Evolutionary conservation across 2,797 vertebrate genomes (phyloP).

Genomic region (Hoplostethus atlanticus): DNA sequence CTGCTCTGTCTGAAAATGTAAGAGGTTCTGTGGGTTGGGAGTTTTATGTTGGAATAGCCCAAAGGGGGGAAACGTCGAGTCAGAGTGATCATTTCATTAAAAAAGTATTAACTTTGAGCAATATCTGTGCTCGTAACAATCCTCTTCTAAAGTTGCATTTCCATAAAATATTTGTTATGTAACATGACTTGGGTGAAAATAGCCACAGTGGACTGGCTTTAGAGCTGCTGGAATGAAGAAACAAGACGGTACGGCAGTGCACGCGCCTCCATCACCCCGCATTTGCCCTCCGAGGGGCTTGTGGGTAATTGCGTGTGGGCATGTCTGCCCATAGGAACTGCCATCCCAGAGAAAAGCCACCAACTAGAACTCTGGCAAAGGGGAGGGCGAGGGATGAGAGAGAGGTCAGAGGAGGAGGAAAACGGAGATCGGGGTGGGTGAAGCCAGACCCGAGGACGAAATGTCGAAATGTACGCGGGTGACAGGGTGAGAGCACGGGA

Average conservation of each 20-base stretch:
- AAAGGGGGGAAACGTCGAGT: slow-evolving; percentile 50
- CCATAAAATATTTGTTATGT: slow-evolving; percentile 28
- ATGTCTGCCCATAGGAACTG: slow-evolving; percentile 63
- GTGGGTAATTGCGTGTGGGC: slow-evolving; percentile 78
- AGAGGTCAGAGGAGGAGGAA: slow-evolving; percentile 56
- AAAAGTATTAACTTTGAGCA: slow-evolving; percentile 42
- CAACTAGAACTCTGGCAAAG: slow-evolving; percentile 61
- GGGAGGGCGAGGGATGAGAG: slow-evolving; percentile 45
- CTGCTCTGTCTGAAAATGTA: slow-evolving; percentile 65
- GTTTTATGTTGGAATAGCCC: slow-evolving; percentile 56
- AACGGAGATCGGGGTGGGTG: slow-evolving; percentile 22
- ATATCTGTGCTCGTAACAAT: slow-evolving; percentile 55
- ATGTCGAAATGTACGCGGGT: slow-evolving; percentile 41
- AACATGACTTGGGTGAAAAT: slow-evolving; percentile 28
- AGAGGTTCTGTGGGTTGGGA: slow-evolving; percentile 58
- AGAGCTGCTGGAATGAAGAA: slow-evolving; percentile 29
- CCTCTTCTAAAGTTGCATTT: slow-evolving; percentile 25
- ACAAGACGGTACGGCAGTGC: slow-evolving; percentile 24
- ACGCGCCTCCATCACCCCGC: slow-evolving; percentile 50
- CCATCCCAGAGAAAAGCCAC: slow-evolving; percentile 76
- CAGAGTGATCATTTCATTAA: slow-evolving; percentile 62
- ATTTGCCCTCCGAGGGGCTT: slow-evolving; percentile 67
- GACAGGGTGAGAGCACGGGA: slow-evolving; percentile 58
- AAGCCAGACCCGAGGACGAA: slow-evolving; percentile 49
- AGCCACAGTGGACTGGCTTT: slow-evolving; percentile 12